Conservation (phyloP, 1,140 invertebrate species). For the Ptiloglossa arizonensis region DNA sequence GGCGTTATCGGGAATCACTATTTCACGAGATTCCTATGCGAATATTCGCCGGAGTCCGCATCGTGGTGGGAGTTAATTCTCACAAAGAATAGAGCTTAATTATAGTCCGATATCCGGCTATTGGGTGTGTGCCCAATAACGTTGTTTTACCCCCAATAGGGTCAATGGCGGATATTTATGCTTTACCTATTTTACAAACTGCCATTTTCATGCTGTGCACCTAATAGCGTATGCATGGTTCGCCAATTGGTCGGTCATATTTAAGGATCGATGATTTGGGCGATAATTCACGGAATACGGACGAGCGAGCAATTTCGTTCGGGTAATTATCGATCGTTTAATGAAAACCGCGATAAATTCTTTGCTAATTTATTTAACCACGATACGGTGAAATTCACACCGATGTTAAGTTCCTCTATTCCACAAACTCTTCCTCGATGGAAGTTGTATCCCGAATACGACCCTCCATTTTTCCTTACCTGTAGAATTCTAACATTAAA, state of each 20-base stretch:
- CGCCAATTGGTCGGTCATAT: slow-evolving; percentile 28
- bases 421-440: too few relatives aligned
- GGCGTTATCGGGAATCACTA: slow-evolving; percentile 13
- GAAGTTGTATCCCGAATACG: too few relatives aligned
- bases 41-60: slow-evolving; percentile 31
- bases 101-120: slow-evolving; percentile 62
- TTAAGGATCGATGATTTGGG: slow-evolving; percentile 40
- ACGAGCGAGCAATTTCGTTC: background rate
- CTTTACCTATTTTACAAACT: slow-evolving; percentile 66
- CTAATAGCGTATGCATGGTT: slow-evolving; percentile 41
- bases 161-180: slow-evolving; percentile 59
- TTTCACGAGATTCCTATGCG: slow-evolving; percentile 7
- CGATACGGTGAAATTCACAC: background rate
- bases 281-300: slow-evolving; percentile 33
- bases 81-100: slow-evolving; percentile 67
- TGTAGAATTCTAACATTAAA: too few relatives aligned
- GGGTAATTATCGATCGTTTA: background rate
- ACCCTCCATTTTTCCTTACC: too few relatives aligned
- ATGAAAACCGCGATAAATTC: background rate
- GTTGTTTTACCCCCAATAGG: slow-evolving; percentile 55
- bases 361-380: background rate
- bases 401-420: too few relatives aligned
- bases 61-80: slow-evolving; percentile 55
- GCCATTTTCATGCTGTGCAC: slow-evolving; percentile 57
- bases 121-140: slow-evolving; percentile 68